Conservation (phyloP, 2,888 invertebrate genomes). For the Opisthograptis luteolata region DNA sequence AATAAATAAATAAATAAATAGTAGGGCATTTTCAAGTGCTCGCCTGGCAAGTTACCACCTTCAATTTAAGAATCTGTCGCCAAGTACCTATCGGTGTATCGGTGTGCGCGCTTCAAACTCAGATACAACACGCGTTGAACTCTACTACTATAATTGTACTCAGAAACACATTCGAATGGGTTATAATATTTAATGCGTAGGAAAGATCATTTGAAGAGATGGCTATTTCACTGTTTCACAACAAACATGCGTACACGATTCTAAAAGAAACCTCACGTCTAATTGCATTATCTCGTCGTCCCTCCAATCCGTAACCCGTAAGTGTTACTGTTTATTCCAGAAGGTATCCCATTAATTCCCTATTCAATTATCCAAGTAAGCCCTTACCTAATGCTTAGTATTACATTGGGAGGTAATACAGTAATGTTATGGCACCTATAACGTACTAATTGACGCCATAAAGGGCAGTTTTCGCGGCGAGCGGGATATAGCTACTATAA, state of each 20-base stretch:
- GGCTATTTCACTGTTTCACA: too few species aligned
- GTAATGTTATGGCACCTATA: slow-evolving; percentile 62
- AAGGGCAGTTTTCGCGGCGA: slow-evolving; percentile 61
- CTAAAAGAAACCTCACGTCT: slow-evolving; percentile 17
- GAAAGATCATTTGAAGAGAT: too few species aligned
- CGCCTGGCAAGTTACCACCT: too few species aligned
- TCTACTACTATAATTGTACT: too few species aligned
- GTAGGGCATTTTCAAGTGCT: too few species aligned
- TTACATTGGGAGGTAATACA: slow-evolving; percentile 60
- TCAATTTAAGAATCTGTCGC: too few species aligned
- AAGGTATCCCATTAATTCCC: slow-evolving; percentile 33
- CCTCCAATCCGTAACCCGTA: slow-evolving; percentile 9
- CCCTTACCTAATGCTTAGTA: slow-evolving; percentile 43
- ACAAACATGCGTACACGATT: slow-evolving; percentile 2
- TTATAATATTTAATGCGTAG: too few species aligned
- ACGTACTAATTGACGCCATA: slow-evolving; percentile 66
- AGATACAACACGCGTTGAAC: too few species aligned
- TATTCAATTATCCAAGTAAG: slow-evolving; percentile 52
- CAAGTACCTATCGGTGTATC: too few species aligned
- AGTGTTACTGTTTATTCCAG: slow-evolving; percentile 25
- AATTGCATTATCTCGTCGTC: slow-evolving; percentile 17
- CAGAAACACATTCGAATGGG: too few species aligned
- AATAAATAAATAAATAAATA: too few species aligned
- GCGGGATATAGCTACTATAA: slow-evolving; percentile 61
- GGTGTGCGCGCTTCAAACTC: too few species aligned